phyloP scores from a whole-genome alignment of 2,797 vertebrate species.

The Ciconia nigra region DNA sequence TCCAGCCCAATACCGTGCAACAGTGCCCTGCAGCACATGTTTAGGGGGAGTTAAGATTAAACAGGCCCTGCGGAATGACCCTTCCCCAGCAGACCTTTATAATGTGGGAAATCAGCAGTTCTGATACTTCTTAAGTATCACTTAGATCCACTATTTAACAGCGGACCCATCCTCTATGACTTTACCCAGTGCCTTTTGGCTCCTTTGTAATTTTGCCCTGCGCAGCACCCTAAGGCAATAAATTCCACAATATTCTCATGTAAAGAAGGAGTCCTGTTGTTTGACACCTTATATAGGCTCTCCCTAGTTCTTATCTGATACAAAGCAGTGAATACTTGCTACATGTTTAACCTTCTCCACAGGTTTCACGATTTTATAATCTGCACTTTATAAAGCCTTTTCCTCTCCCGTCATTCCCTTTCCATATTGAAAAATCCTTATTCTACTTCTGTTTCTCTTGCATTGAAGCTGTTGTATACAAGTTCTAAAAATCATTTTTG shows the following conservation, averaged over 20 bases:
- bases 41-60: not conserved
- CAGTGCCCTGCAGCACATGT: not conserved
- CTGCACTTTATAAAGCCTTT: not conserved
- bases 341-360: not conserved
- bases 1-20: not conserved
- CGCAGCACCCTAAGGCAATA: not conserved
- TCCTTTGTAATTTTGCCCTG: not conserved
- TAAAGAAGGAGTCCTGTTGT: not conserved
- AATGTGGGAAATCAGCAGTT: not conserved
- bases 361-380: not conserved
- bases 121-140: not conserved
- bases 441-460: not conserved
- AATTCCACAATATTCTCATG: not conserved
- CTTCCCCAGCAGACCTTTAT: not conserved
- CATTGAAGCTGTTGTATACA: not conserved
- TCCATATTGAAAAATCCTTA: not conserved
- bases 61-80: not conserved
- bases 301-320: not conserved
- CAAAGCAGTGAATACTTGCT: not conserved
- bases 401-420: not conserved
- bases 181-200: not conserved
- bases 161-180: not conserved
- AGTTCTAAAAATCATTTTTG: not conserved
- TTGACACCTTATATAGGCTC: not conserved
- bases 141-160: not conserved